These are phyloP conservation scores for Temnothorax longispinosus DNA, from an alignment of 1,140 invertebrate genomes.

Conservation along the genomic window DNA sequence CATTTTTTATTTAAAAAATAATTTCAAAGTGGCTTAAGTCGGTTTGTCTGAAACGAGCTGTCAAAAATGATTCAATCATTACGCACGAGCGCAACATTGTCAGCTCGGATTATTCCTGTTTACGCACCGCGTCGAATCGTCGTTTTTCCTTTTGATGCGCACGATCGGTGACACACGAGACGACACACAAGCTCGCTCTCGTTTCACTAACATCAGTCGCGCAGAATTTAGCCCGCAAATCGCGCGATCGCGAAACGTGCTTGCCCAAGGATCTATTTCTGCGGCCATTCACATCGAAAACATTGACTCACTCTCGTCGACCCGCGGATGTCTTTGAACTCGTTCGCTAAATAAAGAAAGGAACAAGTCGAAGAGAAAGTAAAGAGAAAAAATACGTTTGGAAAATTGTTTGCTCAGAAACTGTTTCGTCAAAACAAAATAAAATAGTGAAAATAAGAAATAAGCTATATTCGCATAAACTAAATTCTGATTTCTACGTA, in stretches of 20 bases:
- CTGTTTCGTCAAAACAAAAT: not conserved
- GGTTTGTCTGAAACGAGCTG: conserved; percentile 4
- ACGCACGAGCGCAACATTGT: conserved; percentile 34
- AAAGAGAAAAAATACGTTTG: not conserved
- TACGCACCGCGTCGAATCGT: not conserved
- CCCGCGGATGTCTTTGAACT: conserved; percentile 79
- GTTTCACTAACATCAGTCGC: conserved; percentile 15
- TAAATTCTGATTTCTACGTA: not conserved
- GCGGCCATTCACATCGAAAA: conserved; percentile 81
- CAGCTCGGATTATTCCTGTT: conserved; percentile 31
- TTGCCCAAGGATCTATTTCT: conserved; percentile 76
- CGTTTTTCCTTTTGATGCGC: conserved; percentile 41
- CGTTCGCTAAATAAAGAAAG: conserved; percentile 79
- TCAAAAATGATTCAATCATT: conserved; percentile 48
- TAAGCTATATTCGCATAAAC: not conserved
- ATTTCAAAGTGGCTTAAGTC: not conserved
- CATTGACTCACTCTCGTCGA: conserved; percentile 77
- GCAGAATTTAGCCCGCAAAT: conserved; percentile 53
- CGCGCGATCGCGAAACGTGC: conserved; percentile 63
- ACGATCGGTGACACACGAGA: conserved; percentile 47
- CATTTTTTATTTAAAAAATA: not conserved
- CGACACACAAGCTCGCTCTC: conserved; percentile 35
- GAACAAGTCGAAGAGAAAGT: conserved; percentile 36
- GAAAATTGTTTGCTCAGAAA: not conserved
- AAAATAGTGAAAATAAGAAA: not conserved